Base-by-base conservation (phyloP, 2,113 vertebrate genomes). In the Eira barbara region DNA sequence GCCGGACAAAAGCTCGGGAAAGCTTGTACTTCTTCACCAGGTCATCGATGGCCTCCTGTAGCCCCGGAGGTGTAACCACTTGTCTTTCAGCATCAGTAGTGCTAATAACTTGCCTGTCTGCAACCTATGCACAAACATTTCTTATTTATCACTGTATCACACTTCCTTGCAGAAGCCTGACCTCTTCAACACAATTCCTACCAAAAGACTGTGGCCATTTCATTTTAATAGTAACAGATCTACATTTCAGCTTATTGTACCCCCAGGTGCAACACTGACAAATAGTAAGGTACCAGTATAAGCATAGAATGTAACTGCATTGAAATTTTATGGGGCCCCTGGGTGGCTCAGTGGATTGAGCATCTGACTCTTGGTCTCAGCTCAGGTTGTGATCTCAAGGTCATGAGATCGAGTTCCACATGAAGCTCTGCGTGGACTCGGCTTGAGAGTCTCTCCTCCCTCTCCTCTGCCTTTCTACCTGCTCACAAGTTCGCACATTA, bases 1-100 rank as follows among this genome's bases (percentile, higher is more conserved):
- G 99, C n/a, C 99, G 99, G 13, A 99, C 99, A 21, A 99, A 99
- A 0, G 99, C 99, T 49, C 99, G 99, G 0, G 99, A 98, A 65
- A 97, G 92, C 55, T 6, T 98, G 98, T 99, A 99, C 65, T 98
- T 99, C 98, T 98, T 99, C 15, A 99, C 99, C 17, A 99, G 98
- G 0, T 15, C 91, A 94, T 99, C 98, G 0, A 99, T 99, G 69
- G 98, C 97, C 34, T 99, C 99, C 98, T 99, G 99, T 0, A 99
- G 98, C 3, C 99, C 99, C 0, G 98, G 97, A 0, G 99, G 99
- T 15, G 98, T 99, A 71, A 99, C 98, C 0, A 97, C 99, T 3
- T 97, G 97, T 91, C 99, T 99, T 97, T 99, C 99, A 23, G 99
- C 99, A 21, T 99, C 99, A 0, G 99, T 99, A 0, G 99, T 99